These are phyloP conservation scores for Xestia xanthographa DNA, from an alignment of 2,888 invertebrate genomes.

Conservation along the genomic window DNA sequence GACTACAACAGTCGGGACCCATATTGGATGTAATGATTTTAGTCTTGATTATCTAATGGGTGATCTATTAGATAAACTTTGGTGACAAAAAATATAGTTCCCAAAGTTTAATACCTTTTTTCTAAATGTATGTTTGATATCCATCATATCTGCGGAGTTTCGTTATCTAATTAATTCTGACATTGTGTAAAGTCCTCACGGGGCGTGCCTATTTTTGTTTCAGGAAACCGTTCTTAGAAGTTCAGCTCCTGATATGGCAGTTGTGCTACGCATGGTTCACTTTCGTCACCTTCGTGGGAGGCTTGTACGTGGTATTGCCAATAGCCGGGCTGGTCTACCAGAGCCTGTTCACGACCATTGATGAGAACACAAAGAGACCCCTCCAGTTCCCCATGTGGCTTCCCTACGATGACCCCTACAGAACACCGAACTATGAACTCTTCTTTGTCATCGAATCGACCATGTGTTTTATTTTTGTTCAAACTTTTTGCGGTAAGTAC, in stretches of 20 bases:
- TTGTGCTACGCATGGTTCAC: slow-evolving; percentile 74
- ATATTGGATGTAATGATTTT: no score
- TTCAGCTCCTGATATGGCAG: slow-evolving; percentile 80
- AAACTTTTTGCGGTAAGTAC: slow-evolving; percentile 77
- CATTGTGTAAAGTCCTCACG: no score
- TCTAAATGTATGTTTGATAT: background rate
- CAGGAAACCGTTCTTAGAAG: slow-evolving; percentile 77
- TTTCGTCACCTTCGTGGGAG: slow-evolving; percentile 61
- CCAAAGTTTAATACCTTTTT: background rate
- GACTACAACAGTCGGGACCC: no score
- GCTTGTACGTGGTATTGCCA: slow-evolving; percentile 69
- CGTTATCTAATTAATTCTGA: background rate
- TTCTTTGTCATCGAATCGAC: slow-evolving; percentile 70
- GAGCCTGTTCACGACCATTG: slow-evolving; percentile 74
- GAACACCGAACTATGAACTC: slow-evolving; percentile 82
- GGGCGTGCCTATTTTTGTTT: slow-evolving; percentile 51
- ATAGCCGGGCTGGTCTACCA: slow-evolving; percentile 72
- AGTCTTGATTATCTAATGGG: no score
- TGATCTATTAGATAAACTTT: no score
- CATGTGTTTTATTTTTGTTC: slow-evolving; percentile 66
- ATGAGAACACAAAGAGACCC: slow-evolving; percentile 76
- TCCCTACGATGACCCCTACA: slow-evolving; percentile 79
- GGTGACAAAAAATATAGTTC: no score
- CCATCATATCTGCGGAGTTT: background rate
- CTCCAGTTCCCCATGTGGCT: slow-evolving; percentile 82